Evolutionary conservation across 1,140 invertebrate species (phyloP).

Genomic region (Camponotus pennsylvanicus): DNA sequence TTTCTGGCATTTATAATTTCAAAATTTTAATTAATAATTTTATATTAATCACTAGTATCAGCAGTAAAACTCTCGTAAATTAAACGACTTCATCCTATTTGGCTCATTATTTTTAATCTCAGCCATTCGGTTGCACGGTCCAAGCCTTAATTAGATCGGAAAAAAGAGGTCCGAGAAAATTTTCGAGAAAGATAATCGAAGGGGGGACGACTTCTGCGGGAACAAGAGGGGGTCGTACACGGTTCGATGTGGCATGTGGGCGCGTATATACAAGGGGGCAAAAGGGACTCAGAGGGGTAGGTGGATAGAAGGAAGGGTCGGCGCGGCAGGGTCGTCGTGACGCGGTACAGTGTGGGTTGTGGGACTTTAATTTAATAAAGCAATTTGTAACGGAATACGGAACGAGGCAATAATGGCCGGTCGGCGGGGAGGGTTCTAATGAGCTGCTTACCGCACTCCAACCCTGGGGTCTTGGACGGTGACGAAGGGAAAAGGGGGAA

Average conservation of each 20-base stretch:
- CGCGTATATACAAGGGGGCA: slow-evolving; percentile 53
- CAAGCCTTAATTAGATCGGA: slow-evolving; percentile 45
- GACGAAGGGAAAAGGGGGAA: neutral
- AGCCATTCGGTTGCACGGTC: neutral
- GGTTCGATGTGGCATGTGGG: slow-evolving; percentile 66
- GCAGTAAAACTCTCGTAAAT: neutral
- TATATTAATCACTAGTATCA: neutral
- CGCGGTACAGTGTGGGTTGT: slow-evolving; percentile 78
- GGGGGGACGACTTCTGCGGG: slow-evolving; percentile 12
- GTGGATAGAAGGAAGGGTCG: slow-evolving; percentile 39
- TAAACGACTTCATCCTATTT: slow-evolving; percentile 12
- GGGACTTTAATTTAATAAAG: slow-evolving; percentile 85
- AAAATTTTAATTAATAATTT: neutral
- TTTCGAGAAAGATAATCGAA: slow-evolving; percentile 42
- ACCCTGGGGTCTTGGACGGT: slow-evolving; percentile 71
- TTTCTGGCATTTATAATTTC: neutral
- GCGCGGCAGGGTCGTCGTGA: slow-evolving; percentile 72
- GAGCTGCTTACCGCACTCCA: slow-evolving; percentile 85
- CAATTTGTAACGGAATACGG: slow-evolving; percentile 86
- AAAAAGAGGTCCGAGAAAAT: slow-evolving; percentile 49
- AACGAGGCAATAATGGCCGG: slow-evolving; percentile 86
- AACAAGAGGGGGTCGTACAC: slow-evolving; percentile 54
- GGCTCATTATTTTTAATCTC: slow-evolving; percentile 49
- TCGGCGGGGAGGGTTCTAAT: slow-evolving; percentile 85
- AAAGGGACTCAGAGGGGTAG: neutral